Conservation (phyloP, 2,113 vertebrate genomes). For the Lophura nycthemera region DNA sequence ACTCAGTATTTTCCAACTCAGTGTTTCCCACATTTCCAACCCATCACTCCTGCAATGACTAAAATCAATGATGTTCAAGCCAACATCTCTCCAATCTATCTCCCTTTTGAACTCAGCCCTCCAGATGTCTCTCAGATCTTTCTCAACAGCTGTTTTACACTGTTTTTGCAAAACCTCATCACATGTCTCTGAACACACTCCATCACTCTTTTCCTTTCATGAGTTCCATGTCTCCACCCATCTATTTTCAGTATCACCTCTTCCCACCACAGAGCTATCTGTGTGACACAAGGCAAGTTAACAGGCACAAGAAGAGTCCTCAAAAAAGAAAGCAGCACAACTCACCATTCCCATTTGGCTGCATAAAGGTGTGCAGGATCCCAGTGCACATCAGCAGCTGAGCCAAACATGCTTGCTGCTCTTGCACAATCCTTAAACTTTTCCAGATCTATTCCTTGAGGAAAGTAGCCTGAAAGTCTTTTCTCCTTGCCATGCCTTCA, state of each 20-base stretch:
- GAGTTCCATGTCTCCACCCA: conserved; percentile 25
- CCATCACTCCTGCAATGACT: background rate
- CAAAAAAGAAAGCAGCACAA: background rate
- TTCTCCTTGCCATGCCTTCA: background rate
- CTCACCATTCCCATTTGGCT: fast-evolving
- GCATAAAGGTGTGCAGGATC: background rate
- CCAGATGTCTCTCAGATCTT: conserved; percentile 13
- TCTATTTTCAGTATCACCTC: background rate
- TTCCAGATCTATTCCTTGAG: background rate
- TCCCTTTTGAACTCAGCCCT: background rate
- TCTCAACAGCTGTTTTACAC: background rate
- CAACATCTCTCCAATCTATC: background rate
- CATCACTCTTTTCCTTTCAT: background rate
- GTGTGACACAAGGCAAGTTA: background rate
- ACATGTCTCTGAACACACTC: background rate
- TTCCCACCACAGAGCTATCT: background rate
- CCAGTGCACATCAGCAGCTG: background rate
- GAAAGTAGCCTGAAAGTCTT: background rate
- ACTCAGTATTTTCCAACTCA: background rate
- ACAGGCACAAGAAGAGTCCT: too few species aligned
- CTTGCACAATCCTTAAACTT: background rate
- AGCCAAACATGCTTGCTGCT: background rate
- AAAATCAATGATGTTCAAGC: background rate
- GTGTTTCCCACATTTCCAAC: background rate
- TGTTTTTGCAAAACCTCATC: background rate